Evolutionary conservation across 1,140 invertebrate genomes (phyloP).

Genomic region (Drosophila orosa): DNA sequence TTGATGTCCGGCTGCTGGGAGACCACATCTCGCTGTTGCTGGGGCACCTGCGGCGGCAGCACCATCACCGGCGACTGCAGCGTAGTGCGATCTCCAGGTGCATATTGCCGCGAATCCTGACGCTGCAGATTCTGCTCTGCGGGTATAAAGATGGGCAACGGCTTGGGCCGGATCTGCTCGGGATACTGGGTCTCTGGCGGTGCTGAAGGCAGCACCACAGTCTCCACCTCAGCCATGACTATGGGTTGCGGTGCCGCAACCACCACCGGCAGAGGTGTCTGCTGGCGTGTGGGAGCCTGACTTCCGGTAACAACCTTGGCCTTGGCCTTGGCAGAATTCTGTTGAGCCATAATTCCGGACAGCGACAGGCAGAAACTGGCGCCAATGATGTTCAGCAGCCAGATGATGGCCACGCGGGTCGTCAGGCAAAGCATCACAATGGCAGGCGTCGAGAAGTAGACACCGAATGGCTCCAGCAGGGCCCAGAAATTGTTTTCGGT

Average conservation of each 20-base stretch:
- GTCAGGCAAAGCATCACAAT: constrained; percentile 64
- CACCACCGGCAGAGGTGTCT: constrained; percentile 42
- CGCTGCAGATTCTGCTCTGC: constrained; percentile 42
- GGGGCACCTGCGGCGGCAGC: constrained; percentile 42
- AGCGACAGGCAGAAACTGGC: constrained; percentile 71
- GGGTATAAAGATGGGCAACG: constrained; percentile 60
- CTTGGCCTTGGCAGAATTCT: constrained; percentile 19
- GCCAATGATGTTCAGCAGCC: constrained; percentile 75
- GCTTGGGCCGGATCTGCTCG: constrained; percentile 63
- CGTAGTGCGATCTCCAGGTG: constrained; percentile 54
- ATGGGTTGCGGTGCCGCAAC: constrained; percentile 4
- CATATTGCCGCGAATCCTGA: constrained; percentile 48
- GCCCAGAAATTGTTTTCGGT: accelerated
- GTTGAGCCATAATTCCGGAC: constrained; percentile 57
- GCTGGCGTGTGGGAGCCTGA: constrained; percentile 36
- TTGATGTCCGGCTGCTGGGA: constrained; percentile 51
- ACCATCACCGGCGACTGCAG: constrained; percentile 66
- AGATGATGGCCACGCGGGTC: constrained; percentile 64
- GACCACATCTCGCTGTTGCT: constrained; percentile 35
- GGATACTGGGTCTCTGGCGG: constrained; percentile 44
- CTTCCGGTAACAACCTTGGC: constrained; percentile 6
- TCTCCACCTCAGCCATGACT: constrained; percentile 21
- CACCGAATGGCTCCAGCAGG: constrained; percentile 43
- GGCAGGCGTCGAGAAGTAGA: constrained; percentile 73
- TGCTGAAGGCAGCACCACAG: constrained; percentile 13